Percentiles rank a stretch among this genome's conserved stretches.
These are phyloP conservation scores for Rynchops niger DNA, from an alignment of 2,113 vertebrate genomes.

Conservation along the genomic window DNA sequence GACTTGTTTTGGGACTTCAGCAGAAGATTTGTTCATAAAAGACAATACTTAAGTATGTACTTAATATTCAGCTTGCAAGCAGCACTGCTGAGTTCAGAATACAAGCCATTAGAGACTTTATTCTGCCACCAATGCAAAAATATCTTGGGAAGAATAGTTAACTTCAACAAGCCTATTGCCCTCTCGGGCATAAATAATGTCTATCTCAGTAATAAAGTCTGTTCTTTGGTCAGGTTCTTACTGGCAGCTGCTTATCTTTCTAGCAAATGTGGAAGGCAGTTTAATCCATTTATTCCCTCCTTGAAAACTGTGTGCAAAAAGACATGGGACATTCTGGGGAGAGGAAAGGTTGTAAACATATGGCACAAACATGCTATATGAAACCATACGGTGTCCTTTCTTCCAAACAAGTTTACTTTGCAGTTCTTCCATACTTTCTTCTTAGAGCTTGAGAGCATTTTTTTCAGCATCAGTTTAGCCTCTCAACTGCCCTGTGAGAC, in stretches of 20 bases:
- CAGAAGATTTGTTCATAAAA: neutral
- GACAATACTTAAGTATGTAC: neutral
- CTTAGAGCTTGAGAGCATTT: neutral
- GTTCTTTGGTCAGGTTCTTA: constrained; percentile 42
- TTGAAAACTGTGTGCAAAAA: neutral
- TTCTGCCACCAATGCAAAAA: neutral
- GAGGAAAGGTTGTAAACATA: neutral
- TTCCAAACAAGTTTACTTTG: neutral
- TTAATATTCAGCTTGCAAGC: neutral
- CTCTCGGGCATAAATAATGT: neutral
- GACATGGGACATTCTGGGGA: neutral
- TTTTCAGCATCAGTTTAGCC: neutral
- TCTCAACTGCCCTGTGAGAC: neutral
- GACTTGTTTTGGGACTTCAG: neutral
- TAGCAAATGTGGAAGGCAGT: neutral
- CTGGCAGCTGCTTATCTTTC: constrained; percentile 46
- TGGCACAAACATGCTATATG: neutral
- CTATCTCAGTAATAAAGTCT: neutral
- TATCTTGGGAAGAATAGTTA: neutral
- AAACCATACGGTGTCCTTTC: neutral
- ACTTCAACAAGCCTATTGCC: neutral
- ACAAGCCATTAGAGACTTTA: neutral
- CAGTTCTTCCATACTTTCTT: neutral
- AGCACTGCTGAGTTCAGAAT: neutral
- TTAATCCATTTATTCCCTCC: constrained; percentile 27